Evolutionary conservation across 2,113 vertebrate species (phyloP).

Genomic region (Psittacus erithacus): DNA sequence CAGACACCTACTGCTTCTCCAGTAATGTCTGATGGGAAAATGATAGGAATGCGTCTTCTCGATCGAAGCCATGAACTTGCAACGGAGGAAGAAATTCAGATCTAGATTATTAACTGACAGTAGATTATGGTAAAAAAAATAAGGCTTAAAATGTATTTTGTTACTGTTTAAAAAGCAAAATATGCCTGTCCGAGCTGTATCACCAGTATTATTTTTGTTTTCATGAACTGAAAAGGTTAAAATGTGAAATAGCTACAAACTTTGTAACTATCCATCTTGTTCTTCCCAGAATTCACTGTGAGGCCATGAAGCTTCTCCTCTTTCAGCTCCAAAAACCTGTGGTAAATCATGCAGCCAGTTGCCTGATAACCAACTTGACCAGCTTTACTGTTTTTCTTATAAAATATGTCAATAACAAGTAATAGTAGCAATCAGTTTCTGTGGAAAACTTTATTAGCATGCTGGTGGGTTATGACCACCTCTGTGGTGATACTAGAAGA

Average conservation of each 20-base stretch:
- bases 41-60: slow-evolving; percentile 59
- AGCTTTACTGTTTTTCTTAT: neutral
- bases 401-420: neutral
- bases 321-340: neutral
- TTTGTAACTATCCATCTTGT: neutral
- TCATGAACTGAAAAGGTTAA: neutral
- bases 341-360: neutral
- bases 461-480: neutral
- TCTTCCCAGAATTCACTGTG: neutral
- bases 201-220: neutral
- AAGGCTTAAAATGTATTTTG: neutral
- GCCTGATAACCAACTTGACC: neutral
- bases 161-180: neutral
- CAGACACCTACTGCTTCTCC: slow-evolving; percentile 80
- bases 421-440: neutral
- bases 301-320: neutral
- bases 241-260: neutral
- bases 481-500: neutral
- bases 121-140: neutral
- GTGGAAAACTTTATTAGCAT: neutral
- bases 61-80: slow-evolving; percentile 65
- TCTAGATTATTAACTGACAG: slow-evolving; percentile 61
- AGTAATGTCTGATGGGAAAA: slow-evolving; percentile 71
- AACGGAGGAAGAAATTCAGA: slow-evolving; percentile 80
- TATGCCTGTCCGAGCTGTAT: neutral